A percentile compares a stretch with the other conserved stretches of the same genome.
Evolutionary conservation across 2,113 vertebrate genomes (phyloP).

Genomic region (Phodopus roborovskii): DNA sequence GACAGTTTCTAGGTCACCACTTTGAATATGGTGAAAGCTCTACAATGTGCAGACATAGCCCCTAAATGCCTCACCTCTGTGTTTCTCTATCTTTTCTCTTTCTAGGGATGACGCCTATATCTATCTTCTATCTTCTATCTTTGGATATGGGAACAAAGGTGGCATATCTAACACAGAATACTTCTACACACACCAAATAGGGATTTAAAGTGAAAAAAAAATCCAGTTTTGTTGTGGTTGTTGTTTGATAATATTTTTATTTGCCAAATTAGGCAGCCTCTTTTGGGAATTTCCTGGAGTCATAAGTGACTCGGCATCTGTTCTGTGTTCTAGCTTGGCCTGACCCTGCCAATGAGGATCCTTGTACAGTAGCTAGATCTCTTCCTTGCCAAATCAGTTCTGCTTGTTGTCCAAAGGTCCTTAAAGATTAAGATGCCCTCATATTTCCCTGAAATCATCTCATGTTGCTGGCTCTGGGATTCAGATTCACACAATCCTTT

Average conservation of each 20-base stretch:
- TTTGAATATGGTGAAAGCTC: too few relatives aligned
- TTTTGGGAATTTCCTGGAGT: background rate
- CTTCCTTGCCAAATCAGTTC: background rate
- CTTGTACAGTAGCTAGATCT: background rate
- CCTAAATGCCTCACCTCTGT: background rate
- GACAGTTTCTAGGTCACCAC: background rate
- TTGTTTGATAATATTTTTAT: background rate
- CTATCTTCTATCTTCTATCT: background rate
- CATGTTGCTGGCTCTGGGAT: background rate
- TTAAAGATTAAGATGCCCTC: background rate
- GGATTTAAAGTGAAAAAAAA: background rate
- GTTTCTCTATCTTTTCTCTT: background rate
- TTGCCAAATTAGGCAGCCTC: background rate
- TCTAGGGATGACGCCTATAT: background rate
- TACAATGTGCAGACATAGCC: background rate
- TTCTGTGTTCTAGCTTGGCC: background rate
- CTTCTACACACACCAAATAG: background rate
- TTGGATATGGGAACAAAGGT: background rate
- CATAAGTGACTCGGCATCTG: background rate
- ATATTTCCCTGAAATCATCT: accelerated
- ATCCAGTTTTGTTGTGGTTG: background rate
- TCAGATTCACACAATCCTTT: background rate
- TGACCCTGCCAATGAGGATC: background rate
- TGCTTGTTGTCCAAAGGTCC: background rate
- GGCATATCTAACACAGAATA: background rate